Evolutionary conservation across 2,888 invertebrate species (phyloP).

Genomic region (Spisula subtruncata): DNA sequence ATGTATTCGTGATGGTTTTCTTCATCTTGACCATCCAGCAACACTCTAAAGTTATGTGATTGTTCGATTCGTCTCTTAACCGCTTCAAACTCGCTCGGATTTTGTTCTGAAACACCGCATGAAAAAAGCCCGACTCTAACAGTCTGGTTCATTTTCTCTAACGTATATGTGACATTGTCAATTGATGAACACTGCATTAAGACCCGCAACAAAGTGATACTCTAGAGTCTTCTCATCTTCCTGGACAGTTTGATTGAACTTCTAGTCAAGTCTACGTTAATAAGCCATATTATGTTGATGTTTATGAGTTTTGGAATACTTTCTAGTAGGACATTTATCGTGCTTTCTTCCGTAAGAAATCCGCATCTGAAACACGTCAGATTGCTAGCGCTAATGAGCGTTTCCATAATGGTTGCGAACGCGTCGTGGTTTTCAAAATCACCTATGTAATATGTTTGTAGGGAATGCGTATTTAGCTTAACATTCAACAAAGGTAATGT

Average conservation of each 20-base stretch:
- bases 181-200: neutral
- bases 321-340: neutral
- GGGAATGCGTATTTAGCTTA: neutral
- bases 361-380: neutral
- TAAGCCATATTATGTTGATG: neutral
- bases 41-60: neutral
- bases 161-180: neutral
- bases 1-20: neutral
- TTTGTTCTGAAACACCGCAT: neutral
- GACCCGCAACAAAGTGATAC: neutral
- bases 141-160: neutral
- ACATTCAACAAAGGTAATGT: neutral
- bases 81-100: too few species aligned
- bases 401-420: neutral
- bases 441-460: neutral
- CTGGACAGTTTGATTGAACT: neutral
- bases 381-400: neutral
- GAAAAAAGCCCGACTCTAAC: constrained; percentile 5
- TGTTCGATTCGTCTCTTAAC: neutral
- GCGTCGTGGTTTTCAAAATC: neutral
- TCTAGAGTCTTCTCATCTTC: neutral
- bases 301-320: neutral
- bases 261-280: neutral
- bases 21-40: constrained; percentile 7
- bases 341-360: neutral